Percentiles rank a stretch among this genome's conserved stretches.
Evolutionary conservation across 2,888 invertebrate genomes (phyloP).

Genomic region (Andrena bucephala): DNA sequence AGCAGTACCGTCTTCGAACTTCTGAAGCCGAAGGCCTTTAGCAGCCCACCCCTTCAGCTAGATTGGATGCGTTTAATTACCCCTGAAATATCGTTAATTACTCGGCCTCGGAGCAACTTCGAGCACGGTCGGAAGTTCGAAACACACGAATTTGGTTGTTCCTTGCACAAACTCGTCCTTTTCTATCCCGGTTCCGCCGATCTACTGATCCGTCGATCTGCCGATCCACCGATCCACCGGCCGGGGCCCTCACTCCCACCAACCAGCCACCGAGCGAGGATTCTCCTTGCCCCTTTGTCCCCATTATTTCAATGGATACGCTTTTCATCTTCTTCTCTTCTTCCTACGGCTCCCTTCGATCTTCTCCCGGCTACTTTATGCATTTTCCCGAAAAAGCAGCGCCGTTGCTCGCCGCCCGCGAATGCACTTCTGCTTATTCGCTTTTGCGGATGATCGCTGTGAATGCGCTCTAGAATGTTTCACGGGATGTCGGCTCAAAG

Average conservation of each 20-base stretch:
- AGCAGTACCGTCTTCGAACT: slow-evolving; percentile 78
- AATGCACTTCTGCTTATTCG: slow-evolving; percentile 21
- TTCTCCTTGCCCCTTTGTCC: slow-evolving; percentile 43
- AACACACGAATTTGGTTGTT: slow-evolving; percentile 60
- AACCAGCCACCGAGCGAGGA: slow-evolving; percentile 43
- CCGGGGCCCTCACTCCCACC: neutral
- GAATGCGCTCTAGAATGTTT: slow-evolving; percentile 1
- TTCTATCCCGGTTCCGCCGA: slow-evolving; percentile 50
- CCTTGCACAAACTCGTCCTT: slow-evolving; percentile 56
- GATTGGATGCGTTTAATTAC: slow-evolving; percentile 84
- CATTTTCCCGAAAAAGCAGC: slow-evolving; percentile 27
- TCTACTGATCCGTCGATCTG: slow-evolving; percentile 51
- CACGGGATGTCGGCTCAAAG: neutral
- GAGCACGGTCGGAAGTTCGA: slow-evolving; percentile 57
- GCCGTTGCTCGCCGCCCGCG: slow-evolving; percentile 17
- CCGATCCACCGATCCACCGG: slow-evolving; percentile 58
- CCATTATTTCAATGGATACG: slow-evolving; percentile 57
- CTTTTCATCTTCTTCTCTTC: slow-evolving; percentile 59
- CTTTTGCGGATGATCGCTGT: neutral
- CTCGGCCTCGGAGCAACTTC: slow-evolving; percentile 67
- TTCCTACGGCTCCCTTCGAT: slow-evolving; percentile 63
- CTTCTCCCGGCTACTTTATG: slow-evolving; percentile 54
- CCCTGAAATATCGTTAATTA: slow-evolving; percentile 84
- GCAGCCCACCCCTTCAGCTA: slow-evolving; percentile 67
- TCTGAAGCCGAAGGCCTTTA: slow-evolving; percentile 76